These are phyloP conservation scores for Oxystoma pomonae DNA, from an alignment of 2,888 invertebrate genomes.

Conservation along the genomic window DNA sequence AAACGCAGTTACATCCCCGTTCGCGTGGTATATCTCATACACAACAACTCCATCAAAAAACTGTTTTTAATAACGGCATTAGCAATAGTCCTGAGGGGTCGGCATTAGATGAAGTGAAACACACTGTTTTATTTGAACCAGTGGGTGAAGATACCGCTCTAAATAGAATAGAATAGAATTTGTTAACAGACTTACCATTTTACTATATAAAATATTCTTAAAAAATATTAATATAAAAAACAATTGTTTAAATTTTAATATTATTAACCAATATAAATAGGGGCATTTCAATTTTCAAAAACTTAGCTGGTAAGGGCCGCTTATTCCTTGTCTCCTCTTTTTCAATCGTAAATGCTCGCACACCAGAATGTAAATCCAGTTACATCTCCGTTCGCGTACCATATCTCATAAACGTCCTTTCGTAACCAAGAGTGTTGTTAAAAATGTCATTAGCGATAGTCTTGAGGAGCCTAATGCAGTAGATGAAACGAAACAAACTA, in stretches of 20 bases:
- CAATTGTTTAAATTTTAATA: not conserved
- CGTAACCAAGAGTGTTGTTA: no score
- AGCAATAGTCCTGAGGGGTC: not conserved
- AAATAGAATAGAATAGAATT: constrained; percentile 43
- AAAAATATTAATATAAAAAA: no score
- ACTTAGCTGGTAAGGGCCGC: no score
- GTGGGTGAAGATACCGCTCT: constrained; percentile 36
- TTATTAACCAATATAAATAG: not conserved
- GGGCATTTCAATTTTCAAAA: no score
- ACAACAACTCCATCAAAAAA: not conserved
- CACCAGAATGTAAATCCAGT: no score
- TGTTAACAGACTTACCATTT: constrained; percentile 35
- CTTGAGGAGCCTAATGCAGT: not conserved
- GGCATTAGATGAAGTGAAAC: not conserved
- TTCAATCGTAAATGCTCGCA: no score
- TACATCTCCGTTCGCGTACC: not conserved
- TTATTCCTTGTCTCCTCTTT: no score
- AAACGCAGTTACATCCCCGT: not conserved
- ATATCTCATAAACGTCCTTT: not conserved
- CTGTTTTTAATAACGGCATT: no score
- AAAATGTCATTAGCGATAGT: not conserved
- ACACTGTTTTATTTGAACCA: constrained; percentile 28
- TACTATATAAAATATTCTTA: constrained; percentile 32
- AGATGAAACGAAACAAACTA: constrained; percentile 12
- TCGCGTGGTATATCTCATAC: not conserved